Evolutionary conservation across 2,797 vertebrate genomes (phyloP), one percentile per base, ranked within the genome.

Genomic region (Sebastes matsubarae): DNA sequence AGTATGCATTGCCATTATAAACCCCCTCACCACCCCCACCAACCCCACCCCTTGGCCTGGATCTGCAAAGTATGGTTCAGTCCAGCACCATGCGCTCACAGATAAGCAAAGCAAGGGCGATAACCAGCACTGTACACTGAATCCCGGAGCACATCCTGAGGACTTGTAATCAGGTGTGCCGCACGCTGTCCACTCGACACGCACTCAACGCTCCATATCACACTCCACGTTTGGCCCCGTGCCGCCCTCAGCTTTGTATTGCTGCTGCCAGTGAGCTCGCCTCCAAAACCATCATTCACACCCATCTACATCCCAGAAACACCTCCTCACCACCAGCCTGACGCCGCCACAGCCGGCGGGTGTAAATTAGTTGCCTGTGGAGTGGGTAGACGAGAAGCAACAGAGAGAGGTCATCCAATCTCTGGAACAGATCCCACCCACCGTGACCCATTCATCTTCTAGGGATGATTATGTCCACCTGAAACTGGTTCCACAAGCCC

Each of bases 91-190:
- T 79, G 77, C 32, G 18, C 57, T 77, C 36, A 34, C 67, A 87
- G 90, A 93, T 94, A 92, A 91, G 83, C 89, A 67, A 78, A 83
- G 82, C 68, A 30, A 65, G 30, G 8, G 61, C 1, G 82, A 93
- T 89, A 83, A 84, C 74, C 81, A 60, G 68, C 83, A 54, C 42
- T 25, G 81, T 67, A 59, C 50, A 67, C 70, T 42, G 14, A 77
- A 77, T 59, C 85, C 59, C 2, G 7, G 54, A 59, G 46, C 79
- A 66, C 75, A 84, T 87, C 85, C 79, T 73, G 61, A 8, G 42
- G 64, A 75, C 68, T 88, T 77, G 78, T 88, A 93, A 93, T 95
- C 92, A 86, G 89, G 86, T 85, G 92, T 82, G 84, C 71, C 24
- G n/a, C 89, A 87, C 52, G 79, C 89, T 68, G 79, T 80, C 82